A percentile compares a stretch with the other conserved stretches of the same genome.
Conservation (phyloP, 1,140 invertebrate species). For the Diorhabda sublineata region DNA sequence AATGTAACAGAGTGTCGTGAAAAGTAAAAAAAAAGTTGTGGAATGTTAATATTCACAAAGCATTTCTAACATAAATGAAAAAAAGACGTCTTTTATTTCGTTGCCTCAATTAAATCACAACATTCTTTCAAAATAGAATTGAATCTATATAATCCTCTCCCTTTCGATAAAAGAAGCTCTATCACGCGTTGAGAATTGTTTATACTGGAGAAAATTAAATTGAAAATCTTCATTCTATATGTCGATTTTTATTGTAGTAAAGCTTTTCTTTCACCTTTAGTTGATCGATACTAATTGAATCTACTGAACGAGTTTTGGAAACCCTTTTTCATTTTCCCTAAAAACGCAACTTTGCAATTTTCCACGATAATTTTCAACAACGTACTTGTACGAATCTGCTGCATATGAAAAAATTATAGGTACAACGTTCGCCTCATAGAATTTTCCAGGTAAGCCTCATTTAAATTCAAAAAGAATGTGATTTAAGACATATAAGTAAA, state of each 20-base stretch:
- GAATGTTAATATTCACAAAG: too few relatives aligned
- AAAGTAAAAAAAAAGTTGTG: too few relatives aligned
- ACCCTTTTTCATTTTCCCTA: not conserved
- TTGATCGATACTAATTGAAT: not conserved
- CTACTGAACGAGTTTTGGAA: conserved; percentile 2
- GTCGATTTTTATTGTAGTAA: not conserved
- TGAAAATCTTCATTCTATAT: not conserved
- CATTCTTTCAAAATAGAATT: too few relatives aligned
- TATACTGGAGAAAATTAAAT: not conserved
- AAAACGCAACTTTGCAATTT: conserved; percentile 2
- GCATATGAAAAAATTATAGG: not conserved
- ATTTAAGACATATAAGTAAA: not conserved
- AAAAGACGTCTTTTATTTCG: too few relatives aligned
- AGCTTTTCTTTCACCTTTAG: not conserved
- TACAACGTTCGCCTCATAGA: not conserved
- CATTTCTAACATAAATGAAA: too few relatives aligned
- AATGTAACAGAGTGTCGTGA: too few relatives aligned
- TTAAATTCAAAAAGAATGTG: not conserved
- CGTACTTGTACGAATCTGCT: not conserved
- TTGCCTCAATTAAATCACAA: too few relatives aligned
- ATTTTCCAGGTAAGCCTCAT: too few relatives aligned
- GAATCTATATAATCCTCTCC: too few relatives aligned
- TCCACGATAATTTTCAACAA: not conserved
- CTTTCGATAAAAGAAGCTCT: too few relatives aligned
- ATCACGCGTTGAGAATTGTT: not conserved